Conservation (phyloP, 2,113 vertebrate species). For the Silurus meridionalis region DNA sequence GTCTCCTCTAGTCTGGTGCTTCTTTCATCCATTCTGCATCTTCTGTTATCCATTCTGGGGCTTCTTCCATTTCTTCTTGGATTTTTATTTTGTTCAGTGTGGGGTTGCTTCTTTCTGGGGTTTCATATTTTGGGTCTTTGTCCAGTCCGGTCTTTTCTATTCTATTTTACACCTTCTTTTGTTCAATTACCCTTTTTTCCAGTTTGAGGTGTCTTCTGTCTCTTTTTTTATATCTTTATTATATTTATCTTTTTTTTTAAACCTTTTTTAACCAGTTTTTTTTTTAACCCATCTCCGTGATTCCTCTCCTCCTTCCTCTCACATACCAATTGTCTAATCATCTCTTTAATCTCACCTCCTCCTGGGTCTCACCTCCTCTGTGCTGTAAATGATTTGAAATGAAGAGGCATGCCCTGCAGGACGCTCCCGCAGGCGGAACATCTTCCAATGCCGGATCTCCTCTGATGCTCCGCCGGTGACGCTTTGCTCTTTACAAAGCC, state of each 20-base stretch:
- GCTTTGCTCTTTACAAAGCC: constrained; percentile 22
- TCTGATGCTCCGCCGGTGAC: constrained; percentile 54
- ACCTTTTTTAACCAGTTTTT: not conserved
- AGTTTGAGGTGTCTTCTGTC: too few relatives aligned
- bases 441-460: constrained; percentile 53
- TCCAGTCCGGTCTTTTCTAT: too few relatives aligned
- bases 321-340: constrained; percentile 16
- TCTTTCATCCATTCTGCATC: too few relatives aligned
- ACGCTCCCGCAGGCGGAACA: constrained; percentile 60
- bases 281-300: not conserved
- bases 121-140: too few relatives aligned
- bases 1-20: too few relatives aligned
- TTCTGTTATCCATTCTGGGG: too few relatives aligned
- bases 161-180: too few relatives aligned
- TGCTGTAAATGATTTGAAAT: constrained; percentile 51
- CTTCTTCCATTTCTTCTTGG: too few relatives aligned
- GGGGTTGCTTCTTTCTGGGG: too few relatives aligned
- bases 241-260: constrained; percentile 23
- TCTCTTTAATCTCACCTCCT: constrained; percentile 47
- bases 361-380: constrained; percentile 32
- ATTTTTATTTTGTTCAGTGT: too few relatives aligned
- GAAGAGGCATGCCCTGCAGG: constrained; percentile 55
- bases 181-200: too few relatives aligned
- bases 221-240: not conserved
- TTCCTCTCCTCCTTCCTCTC: not conserved